Conservation (phyloP, 1,140 invertebrate genomes). For the Zelostemma sp. region DNA sequence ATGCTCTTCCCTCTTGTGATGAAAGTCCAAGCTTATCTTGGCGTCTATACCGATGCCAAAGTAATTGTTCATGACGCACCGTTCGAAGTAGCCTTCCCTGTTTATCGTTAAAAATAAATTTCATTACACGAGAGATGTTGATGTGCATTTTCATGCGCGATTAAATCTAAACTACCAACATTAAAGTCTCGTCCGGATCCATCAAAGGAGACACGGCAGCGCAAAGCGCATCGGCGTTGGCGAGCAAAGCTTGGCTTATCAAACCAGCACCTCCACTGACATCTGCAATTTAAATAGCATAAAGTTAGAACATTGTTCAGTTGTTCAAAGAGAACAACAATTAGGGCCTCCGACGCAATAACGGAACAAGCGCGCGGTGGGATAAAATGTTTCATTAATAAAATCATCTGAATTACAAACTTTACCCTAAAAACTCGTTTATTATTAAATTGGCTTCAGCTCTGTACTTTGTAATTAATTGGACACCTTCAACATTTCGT, state of each 20-base stretch:
- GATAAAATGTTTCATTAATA: too few species aligned
- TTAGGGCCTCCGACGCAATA: too few species aligned
- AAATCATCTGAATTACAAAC: too few species aligned
- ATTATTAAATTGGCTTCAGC: too few species aligned
- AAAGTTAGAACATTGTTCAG: slow-evolving; percentile 9
- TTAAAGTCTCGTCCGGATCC: slow-evolving; percentile 89
- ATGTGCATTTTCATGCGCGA: too few species aligned
- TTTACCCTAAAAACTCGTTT: too few species aligned
- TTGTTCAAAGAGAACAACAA: too few species aligned
- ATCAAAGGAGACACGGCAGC: slow-evolving; percentile 93
- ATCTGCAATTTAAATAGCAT: slow-evolving; percentile 62
- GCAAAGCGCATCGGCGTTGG: slow-evolving; percentile 96
- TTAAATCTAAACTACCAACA: slow-evolving; percentile 68
- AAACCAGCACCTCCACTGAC: slow-evolving; percentile 79
- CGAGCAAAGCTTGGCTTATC: slow-evolving; percentile 91
- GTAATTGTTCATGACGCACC: slow-evolving; percentile 99
- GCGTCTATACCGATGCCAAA: slow-evolving; percentile 99
- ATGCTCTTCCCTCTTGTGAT: slow-evolving; percentile 97
- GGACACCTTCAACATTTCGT: too few species aligned
- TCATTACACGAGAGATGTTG: too few species aligned
- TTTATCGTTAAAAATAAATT: too few species aligned
- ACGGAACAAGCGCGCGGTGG: too few species aligned
- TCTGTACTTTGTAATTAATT: too few species aligned
- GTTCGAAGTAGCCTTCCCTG: slow-evolving; percentile 92
- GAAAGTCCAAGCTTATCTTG: slow-evolving; percentile 97